Evolutionary conservation across 2,797 vertebrate species (phyloP).

Genomic region (Myotis daubentonii): DNA sequence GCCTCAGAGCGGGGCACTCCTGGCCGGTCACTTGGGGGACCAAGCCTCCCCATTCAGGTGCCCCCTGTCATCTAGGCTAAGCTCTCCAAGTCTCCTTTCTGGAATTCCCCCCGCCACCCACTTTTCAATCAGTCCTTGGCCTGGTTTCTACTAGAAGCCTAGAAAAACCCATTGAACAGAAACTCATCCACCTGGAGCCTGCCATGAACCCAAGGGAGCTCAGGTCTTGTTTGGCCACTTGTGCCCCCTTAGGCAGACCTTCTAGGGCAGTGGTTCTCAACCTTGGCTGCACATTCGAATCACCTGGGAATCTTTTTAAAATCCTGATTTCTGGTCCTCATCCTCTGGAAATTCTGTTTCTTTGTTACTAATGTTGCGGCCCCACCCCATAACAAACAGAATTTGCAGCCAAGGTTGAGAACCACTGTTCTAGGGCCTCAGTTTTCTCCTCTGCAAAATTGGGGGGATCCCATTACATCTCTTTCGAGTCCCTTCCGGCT

Average conservation of each 20-base stretch:
- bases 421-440: background rate
- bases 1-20: background rate
- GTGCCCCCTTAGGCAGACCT: background rate
- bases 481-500: background rate
- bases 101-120: background rate
- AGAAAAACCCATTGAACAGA: background rate
- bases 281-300: too few relatives aligned
- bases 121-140: background rate
- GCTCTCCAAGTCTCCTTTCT: conserved; percentile 12
- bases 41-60: background rate
- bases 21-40: background rate
- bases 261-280: background rate
- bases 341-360: too few relatives aligned
- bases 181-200: background rate
- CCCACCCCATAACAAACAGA: too few relatives aligned
- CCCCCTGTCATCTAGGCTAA: background rate
- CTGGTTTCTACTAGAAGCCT: background rate
- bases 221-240: background rate
- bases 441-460: background rate
- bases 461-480: background rate
- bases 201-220: background rate
- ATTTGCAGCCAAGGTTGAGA: too few relatives aligned
- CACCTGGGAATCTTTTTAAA: too few relatives aligned
- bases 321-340: too few relatives aligned
- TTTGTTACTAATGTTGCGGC: too few relatives aligned